Conservation (phyloP, 2,888 invertebrate genomes). For the Helicoverpa assulta region DNA sequence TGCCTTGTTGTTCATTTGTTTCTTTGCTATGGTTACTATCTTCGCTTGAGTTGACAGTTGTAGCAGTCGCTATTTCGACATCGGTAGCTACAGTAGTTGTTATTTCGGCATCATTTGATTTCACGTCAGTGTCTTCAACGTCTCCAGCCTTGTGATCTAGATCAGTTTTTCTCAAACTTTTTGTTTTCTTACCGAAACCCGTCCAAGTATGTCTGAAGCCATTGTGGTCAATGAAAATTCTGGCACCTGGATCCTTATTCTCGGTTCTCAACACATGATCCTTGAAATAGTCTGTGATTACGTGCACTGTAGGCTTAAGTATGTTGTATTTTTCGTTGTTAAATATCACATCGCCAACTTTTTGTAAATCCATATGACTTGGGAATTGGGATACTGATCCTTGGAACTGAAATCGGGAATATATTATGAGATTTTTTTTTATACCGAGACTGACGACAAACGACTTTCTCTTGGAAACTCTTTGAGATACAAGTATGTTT, state of each 20-base stretch:
- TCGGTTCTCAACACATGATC: conserved; percentile 69
- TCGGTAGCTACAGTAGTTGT: neutral
- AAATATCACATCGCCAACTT: conserved; percentile 71
- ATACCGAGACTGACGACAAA: too few species aligned
- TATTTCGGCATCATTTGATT: neutral
- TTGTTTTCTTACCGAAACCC: conserved; percentile 60
- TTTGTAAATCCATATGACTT: conserved; percentile 77
- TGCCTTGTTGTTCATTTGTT: neutral
- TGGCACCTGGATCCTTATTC: conserved; percentile 40
- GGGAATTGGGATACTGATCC: conserved; percentile 61
- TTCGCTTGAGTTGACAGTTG: neutral
- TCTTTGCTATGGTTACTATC: neutral
- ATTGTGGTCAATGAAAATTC: conserved; percentile 76
- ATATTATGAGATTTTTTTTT: neutral
- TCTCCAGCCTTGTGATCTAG: neutral
- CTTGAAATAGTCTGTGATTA: conserved; percentile 74
- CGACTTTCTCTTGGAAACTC: too few species aligned
- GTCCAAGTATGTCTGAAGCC: conserved; percentile 81
- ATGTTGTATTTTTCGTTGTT: conserved; percentile 76
- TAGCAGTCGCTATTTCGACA: neutral
- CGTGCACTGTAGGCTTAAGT: conserved; percentile 73
- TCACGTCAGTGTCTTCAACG: neutral
- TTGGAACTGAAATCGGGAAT: conserved; percentile 49
- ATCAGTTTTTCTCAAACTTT: conserved; percentile 67
- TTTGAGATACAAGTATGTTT: too few species aligned